Evolutionary conservation across 2,797 vertebrate species (phyloP), one percentile per base, ranked within the genome.

Genomic region (Falco cherrug): DNA sequence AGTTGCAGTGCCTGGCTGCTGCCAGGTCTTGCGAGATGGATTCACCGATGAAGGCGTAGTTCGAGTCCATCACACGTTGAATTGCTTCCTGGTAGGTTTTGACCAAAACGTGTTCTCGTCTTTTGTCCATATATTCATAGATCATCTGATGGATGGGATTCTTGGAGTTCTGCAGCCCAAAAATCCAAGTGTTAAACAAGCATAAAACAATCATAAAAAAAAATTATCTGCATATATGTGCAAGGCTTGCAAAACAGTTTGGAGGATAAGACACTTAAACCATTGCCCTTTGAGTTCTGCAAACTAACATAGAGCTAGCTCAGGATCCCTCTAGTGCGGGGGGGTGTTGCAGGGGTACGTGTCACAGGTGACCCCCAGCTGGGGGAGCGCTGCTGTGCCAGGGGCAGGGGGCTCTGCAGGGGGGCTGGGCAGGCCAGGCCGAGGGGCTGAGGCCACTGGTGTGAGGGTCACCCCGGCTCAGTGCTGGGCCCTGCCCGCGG

Each of bases 1-100:
- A 88, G 26, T 98, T 97, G 84, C 99, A 99, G 97, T 98, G 94
- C 41, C 97, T 98, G 12, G 98, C 98, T 13, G 97, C 98, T 0
- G 98, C 98, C 37, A 99, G 91, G 85, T 99, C 99, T 87, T 99
- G 97, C 11, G 98, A 99, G 88, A 98, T 98, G 0, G 98, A 98
- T 90, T 99, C 99, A 2, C 99, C 99, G 0, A 99, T 99, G 96
- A 99, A 99, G 86, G 99, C 99, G 2, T 98, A 99, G 95, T 98
- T 98, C 6, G 98, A 98, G 31, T 98, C 98, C 97, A 97, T 97
- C 18, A 98, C 96, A 0, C 96, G 98, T 10, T 98, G 98, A 35
- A 99, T 37, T 0, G 99, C 99, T 71, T 99, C 99, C 33, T 98
- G 98, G 91, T 98, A 97, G 64, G 35, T 98, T 70, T 97, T 75